Conservation (phyloP, 2,888 invertebrate genomes). For the Aphrophora alni region DNA sequence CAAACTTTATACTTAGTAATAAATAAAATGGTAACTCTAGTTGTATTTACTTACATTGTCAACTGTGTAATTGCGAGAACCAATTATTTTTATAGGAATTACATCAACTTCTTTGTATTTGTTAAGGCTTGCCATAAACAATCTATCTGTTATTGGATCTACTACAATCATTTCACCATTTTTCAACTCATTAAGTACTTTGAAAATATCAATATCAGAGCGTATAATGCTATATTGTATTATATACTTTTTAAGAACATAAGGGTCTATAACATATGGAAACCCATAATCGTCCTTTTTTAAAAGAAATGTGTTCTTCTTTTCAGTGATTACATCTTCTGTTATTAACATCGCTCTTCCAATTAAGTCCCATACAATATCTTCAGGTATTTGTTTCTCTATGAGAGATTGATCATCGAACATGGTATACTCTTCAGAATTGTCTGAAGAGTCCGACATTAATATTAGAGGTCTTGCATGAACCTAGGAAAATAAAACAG, state of each 20-base stretch:
- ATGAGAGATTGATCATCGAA: background rate
- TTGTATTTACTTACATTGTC: background rate
- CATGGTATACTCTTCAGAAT: background rate
- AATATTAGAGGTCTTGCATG: background rate
- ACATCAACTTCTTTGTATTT: background rate
- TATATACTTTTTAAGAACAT: constrained; percentile 6
- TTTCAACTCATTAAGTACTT: background rate
- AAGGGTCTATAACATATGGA: constrained; percentile 13
- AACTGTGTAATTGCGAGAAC: background rate
- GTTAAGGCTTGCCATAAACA: background rate
- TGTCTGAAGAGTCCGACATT: background rate
- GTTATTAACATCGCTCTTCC: constrained; percentile 19
- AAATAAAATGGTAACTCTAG: no score
- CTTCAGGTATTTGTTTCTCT: constrained; percentile 18
- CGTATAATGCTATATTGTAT: constrained; percentile 10
- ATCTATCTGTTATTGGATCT: background rate
- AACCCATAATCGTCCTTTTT: background rate
- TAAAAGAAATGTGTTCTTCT: constrained; percentile 7
- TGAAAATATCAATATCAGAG: background rate
- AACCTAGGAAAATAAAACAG: background rate
- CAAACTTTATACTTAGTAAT: no score
- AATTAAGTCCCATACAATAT: constrained; percentile 22
- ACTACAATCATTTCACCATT: background rate
- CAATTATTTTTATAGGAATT: background rate
- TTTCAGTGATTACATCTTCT: background rate